Base-by-base conservation (phyloP, 1,140 invertebrate genomes). In the Drosophila truncata region DNA sequence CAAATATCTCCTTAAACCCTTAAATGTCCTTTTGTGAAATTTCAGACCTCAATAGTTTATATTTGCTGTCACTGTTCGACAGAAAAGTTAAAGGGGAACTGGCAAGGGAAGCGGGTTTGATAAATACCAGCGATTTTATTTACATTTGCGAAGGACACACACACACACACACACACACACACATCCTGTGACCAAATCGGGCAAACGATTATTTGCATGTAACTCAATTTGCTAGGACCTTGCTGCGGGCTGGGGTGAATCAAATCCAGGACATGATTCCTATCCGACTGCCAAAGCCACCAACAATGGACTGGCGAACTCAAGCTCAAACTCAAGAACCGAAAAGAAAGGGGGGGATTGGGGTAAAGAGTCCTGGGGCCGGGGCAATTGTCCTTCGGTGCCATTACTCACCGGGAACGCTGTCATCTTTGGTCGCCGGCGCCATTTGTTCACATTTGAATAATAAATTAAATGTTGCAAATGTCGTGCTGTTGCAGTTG, bases 381-480 rank as follows among this genome's bases (percentile, higher is more conserved):
- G 57, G 73, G 64, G 66, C 73, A 90, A 77, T 90, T 71, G 80
- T 80, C 73, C 72, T 90, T 59, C 27, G 64, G 20, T 47, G 78
- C 73, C 84, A 87, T 87, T 87, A 87, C 39, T 87, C 85, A 87
- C 75, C 35, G 74, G 64, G 63, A 27, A 41, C 50, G 62, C 78
- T 87, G 84, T 87, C 85, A 87, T 87, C 84, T 90, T 90, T 87
- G 85, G 78, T 78, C 49, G 79, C 69, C 77, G 64, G 69, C 77
- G 69, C 85, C 85, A 87, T 87, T 87, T 90, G 80, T 87, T 87
- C 85, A 84, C 84, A 87, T 87, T 87, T 87, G 85, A 83, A 87
- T 87, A 87, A 87, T 87, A 87, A 87, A 90, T 87, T 87, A 88
- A 87, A 90, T 90, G 84, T 80, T 87, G 84, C 83, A 87, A 87